Percentiles rank a stretch among this genome's conserved stretches.
Evolutionary conservation across 2,797 vertebrate species (phyloP).

Genomic region (Urocyon cinereoargenteus): DNA sequence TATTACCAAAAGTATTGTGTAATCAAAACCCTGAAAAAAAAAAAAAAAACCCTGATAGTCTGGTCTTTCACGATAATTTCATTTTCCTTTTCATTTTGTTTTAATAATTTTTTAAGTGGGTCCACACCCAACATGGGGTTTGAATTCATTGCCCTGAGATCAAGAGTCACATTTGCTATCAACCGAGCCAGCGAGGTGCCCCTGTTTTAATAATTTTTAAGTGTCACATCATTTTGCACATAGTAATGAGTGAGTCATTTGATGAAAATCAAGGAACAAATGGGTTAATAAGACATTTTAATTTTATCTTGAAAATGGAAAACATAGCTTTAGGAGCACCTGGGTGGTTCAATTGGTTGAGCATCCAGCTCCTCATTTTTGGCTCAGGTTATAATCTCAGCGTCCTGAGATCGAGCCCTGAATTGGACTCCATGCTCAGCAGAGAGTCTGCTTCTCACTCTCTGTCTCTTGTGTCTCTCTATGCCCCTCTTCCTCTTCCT

Average conservation of each 20-base stretch:
- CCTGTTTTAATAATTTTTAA: not conserved
- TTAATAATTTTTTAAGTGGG: not conserved
- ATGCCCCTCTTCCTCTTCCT: not conserved
- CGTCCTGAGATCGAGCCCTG: not conserved
- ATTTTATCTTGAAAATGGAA: not conserved
- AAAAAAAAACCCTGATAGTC: not conserved
- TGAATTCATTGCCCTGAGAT: not conserved
- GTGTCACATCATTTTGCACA: not conserved
- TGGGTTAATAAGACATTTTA: conserved; percentile 4
- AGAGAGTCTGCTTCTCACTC: not conserved
- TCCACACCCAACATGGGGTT: not conserved
- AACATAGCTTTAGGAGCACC: not conserved
- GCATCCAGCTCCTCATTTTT: not conserved
- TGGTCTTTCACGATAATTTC: not conserved
- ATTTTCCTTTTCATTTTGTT: not conserved
- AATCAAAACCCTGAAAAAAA: not conserved
- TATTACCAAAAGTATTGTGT: not conserved
- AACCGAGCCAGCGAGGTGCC: not conserved
- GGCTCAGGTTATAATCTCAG: not conserved
- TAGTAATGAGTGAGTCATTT: not conserved
- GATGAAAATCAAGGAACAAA: conserved; percentile 4
- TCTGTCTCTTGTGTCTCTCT: not conserved
- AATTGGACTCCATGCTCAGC: not conserved
- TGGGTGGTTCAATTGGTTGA: not conserved
- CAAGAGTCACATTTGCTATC: not conserved